Percentiles rank a stretch among this genome's conserved stretches.
These are phyloP conservation scores for Limnodromus scolopaceus DNA, from an alignment of 2,797 vertebrate species.

Conservation along the genomic window DNA sequence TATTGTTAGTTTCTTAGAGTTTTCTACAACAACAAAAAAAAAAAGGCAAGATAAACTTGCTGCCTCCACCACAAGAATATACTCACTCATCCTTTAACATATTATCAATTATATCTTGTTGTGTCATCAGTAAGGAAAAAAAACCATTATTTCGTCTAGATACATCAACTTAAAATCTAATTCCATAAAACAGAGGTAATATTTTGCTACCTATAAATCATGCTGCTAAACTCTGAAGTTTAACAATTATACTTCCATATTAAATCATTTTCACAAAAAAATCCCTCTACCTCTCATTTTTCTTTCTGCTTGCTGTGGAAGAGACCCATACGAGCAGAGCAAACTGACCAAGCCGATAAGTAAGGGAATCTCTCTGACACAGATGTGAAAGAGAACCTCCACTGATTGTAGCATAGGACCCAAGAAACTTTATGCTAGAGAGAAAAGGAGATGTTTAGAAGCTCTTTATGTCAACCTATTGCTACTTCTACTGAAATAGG, in stretches of 20 bases:
- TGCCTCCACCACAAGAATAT: not conserved
- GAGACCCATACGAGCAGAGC: not conserved
- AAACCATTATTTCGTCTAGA: not conserved
- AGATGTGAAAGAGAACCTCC: not conserved
- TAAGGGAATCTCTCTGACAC: accelerated
- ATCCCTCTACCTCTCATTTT: not conserved
- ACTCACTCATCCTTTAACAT: not conserved
- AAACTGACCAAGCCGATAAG: not conserved
- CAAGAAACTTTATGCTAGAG: not conserved
- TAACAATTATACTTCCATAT: not conserved
- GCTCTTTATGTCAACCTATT: not conserved
- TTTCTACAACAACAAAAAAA: not conserved
- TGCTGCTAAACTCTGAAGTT: not conserved
- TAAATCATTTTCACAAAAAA: not conserved
- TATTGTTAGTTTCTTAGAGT: not conserved
- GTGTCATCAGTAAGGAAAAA: not conserved
- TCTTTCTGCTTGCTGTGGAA: not conserved
- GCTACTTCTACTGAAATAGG: not conserved
- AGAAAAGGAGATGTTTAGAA: not conserved
- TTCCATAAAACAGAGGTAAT: not conserved
- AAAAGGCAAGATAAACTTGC: not conserved
- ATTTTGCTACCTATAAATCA: not conserved
- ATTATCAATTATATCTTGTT: not conserved
- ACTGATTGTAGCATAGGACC: not conserved
- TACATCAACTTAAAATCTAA: not conserved